Base-by-base conservation (phyloP, 2,797 vertebrate species). In the Pachyuromys duprasi region DNA sequence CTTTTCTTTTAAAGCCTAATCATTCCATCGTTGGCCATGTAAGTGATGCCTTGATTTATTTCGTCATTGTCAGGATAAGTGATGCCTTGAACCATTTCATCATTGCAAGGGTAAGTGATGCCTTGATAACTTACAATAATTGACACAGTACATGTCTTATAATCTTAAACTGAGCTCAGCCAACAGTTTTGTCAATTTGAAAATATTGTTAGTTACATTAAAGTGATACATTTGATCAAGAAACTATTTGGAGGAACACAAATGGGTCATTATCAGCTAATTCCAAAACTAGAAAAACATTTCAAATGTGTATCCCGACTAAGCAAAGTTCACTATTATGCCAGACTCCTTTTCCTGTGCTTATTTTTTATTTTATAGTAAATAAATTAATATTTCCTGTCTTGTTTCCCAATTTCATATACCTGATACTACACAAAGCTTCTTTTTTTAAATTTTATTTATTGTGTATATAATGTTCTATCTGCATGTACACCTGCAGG, bases 181-280 rank as follows among this genome's bases (percentile, higher is more conserved):
- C 94, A 31, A 93, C 24, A 42, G 28, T 95, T 80, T 81, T 95
- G 22, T 81, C 55, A n/a, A 92, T 93, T 49, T 39, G 4, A 90
- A 89, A n/a, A 83, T 72, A 78, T 76, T 87, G 6, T 78, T 94
- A 96, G 93, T 36, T 39, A 94, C 3, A 83, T 76, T 82, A 36
- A 90, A 93, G 55, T 69, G 22, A 83, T 6, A 42, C 26, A 13
- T 81, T 79, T 80, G 53, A 92, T 49, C 55, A 94, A 49, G n/a
- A 20, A 89, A 70, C 57, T 18, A 53, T 45, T 49, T 89, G n/a
- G 91, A 91, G 86, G 36, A 95, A 20, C 91, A 84, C 69, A 9
- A 70, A 42, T 53, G 7, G 17, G 28, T 63, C 57, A 86, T 55
- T 57, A 74, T 15, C 91, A 86, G 17, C 17, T 75, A 92, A 76